Evolutionary conservation across 2,113 vertebrate species (phyloP).

Genomic region (Tachycineta bicolor): DNA sequence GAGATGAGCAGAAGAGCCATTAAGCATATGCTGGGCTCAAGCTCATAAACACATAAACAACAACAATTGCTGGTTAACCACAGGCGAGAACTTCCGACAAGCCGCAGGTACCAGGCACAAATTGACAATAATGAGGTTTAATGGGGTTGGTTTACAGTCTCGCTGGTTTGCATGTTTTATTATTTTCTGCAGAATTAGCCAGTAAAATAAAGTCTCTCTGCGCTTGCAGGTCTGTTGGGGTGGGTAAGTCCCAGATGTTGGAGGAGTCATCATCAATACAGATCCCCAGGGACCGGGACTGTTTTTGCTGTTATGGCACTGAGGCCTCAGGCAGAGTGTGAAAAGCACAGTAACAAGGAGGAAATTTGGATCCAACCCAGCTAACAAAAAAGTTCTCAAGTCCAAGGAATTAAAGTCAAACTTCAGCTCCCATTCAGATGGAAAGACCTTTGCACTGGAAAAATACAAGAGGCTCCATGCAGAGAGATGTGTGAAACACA

Average conservation of each 20-base stretch:
- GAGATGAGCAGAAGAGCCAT: neutral
- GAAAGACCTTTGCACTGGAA: neutral
- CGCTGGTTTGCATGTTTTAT: neutral
- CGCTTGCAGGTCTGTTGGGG: neutral
- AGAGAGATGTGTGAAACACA: neutral
- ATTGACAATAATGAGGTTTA: constrained; percentile 39
- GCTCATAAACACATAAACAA: constrained; percentile 39
- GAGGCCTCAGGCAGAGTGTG: neutral
- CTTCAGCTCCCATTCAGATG: neutral
- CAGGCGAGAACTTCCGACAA: neutral
- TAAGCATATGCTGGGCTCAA: constrained; percentile 12
- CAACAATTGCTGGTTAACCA: constrained; percentile 21
- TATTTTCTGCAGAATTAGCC: neutral
- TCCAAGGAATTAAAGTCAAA: neutral
- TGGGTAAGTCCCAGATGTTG: neutral
- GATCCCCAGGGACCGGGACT: neutral
- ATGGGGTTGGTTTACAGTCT: constrained; percentile 36
- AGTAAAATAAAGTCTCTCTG: neutral
- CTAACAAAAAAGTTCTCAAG: neutral
- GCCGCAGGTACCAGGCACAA: constrained; percentile 23
- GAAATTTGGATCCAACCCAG: neutral
- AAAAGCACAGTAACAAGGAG: neutral
- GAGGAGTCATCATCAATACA: neutral
- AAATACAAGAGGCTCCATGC: neutral
- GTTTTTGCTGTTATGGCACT: neutral